phyloP scores from a whole-genome alignment of 1,140 invertebrate species.

The Campoletis sonorensis region DNA sequence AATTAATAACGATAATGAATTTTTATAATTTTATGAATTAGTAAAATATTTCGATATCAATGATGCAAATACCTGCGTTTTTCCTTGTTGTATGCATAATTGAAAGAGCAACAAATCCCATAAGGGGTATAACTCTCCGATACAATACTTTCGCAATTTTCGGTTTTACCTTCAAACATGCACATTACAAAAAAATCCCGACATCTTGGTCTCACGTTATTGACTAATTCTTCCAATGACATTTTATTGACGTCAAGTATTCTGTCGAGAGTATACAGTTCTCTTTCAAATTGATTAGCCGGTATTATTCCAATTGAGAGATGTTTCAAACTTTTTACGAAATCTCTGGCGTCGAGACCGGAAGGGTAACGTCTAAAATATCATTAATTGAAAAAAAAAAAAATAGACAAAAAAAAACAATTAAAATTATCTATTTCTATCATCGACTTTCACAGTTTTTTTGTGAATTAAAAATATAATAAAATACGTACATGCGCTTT shows the following conservation, averaged over 20 bases:
- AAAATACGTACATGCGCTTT: slow-evolving; percentile 19
- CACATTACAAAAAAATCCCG: slow-evolving; percentile 53
- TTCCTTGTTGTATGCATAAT: slow-evolving; percentile 31
- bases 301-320: slow-evolving; percentile 52
- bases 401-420: not conserved
- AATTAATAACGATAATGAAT: too few species aligned
- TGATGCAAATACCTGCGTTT: slow-evolving; percentile 11
- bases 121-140: slow-evolving; percentile 43
- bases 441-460: not conserved
- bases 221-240: slow-evolving; percentile 45
- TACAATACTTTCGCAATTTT: slow-evolving; percentile 47
- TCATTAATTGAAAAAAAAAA: slow-evolving; percentile 16
- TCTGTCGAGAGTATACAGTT: slow-evolving; percentile 48
- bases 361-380: slow-evolving; percentile 47
- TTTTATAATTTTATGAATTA: not conserved
- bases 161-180: slow-evolving; percentile 42
- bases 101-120: slow-evolving; percentile 57
- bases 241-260: slow-evolving; percentile 52
- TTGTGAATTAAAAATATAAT: not conserved
- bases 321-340: slow-evolving; percentile 47
- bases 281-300: slow-evolving; percentile 35
- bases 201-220: slow-evolving; percentile 52
- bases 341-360: slow-evolving; percentile 40
- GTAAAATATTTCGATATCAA: not conserved
- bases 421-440: not conserved